phyloP scores from a whole-genome alignment of 1,140 invertebrate species.

The Dreissena rostriformis region DNA sequence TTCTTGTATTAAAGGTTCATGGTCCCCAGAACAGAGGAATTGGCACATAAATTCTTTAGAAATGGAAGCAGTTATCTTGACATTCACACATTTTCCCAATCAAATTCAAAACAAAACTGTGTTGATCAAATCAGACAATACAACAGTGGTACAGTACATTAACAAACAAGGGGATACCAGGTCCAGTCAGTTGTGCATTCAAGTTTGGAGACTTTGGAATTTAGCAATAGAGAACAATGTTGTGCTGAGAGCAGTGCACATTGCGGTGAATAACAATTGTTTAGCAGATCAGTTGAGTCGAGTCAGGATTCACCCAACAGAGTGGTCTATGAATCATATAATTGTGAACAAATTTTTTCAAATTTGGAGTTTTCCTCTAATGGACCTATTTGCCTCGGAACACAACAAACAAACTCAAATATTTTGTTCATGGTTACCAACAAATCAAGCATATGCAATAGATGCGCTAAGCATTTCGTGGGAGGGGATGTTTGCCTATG shows the following conservation, averaged over 20 bases:
- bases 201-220: constrained; percentile 1
- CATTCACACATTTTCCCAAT: neutral
- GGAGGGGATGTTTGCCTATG: constrained; percentile 54
- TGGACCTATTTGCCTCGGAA: constrained; percentile 56
- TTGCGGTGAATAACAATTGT: constrained; percentile 4
- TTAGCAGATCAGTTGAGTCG: constrained; percentile 6
- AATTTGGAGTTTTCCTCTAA: constrained; percentile 24
- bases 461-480: constrained; percentile 50
- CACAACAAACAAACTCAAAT: constrained; percentile 41
- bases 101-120: constrained; percentile 8
- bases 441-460: constrained; percentile 25
- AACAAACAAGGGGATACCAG: constrained; percentile 17
- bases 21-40: neutral
- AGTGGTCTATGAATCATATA: constrained; percentile 26
- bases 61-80: constrained; percentile 32
- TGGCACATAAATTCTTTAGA: constrained; percentile 8
- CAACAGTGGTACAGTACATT: constrained; percentile 26
- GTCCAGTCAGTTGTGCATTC: neutral
- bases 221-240: constrained; percentile 16
- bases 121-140: constrained; percentile 25
- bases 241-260: constrained; percentile 19
- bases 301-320: constrained; percentile 23
- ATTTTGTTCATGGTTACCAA: constrained; percentile 42
- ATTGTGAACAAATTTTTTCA: constrained; percentile 6
- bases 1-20: neutral